phyloP scores from a whole-genome alignment of 2,797 vertebrate genomes.

The Cyclura pinguis region DNA sequence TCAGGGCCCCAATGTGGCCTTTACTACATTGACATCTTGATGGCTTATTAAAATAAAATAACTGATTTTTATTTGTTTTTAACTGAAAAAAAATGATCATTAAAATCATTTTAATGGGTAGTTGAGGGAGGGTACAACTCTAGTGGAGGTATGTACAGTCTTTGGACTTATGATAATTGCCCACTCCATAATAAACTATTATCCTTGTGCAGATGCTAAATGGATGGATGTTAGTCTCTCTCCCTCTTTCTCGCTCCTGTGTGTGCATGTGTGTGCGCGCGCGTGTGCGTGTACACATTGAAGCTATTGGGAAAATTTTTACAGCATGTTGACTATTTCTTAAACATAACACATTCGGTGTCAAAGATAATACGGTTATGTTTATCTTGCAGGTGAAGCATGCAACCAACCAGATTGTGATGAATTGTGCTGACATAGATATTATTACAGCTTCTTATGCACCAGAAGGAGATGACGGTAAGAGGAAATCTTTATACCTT shows the following conservation, averaged over 20 bases:
- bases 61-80: no score
- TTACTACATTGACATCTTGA: no score
- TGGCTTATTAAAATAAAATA: no score
- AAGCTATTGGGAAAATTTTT: background rate
- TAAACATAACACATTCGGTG: background rate
- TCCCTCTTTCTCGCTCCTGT: no score
- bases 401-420: conserved; percentile 98
- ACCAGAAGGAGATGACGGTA: conserved; percentile 94
- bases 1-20: no score
- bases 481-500: conserved; percentile 47
- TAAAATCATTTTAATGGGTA: no score
- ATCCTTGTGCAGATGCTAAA: background rate
- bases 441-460: conserved; percentile 97
- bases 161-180: no score
- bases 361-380: background rate
- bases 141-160: background rate
- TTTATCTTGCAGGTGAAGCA: conserved; percentile 90
- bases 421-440: conserved; percentile 99
- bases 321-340: background rate
- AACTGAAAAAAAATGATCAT: no score
- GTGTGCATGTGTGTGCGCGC: no score
- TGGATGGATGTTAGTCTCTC: background rate
- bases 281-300: background rate
- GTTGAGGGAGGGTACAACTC: background rate
- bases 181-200: background rate